Conservation (phyloP, 2,888 invertebrate genomes). For the Drosophila rellima region DNA sequence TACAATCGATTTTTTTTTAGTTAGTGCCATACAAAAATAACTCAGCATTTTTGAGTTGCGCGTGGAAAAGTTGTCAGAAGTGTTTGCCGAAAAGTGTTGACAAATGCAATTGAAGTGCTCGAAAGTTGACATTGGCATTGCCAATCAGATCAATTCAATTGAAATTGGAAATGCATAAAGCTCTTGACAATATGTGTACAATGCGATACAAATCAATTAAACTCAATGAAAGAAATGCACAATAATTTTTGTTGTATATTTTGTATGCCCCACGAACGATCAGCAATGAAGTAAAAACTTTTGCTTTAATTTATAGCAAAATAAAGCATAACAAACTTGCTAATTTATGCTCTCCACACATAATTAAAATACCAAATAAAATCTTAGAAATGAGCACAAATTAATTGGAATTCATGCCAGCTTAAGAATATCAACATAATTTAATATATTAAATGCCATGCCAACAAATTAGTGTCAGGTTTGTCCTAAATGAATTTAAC, state of each 20-base stretch:
- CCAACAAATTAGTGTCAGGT: constrained; percentile 71
- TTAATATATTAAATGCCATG: constrained; percentile 59
- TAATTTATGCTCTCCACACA: constrained; percentile 47
- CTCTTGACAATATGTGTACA: not conserved
- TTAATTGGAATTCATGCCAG: constrained; percentile 42
- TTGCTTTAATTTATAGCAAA: not conserved
- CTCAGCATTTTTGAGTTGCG: constrained; percentile 33
- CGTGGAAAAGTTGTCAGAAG: constrained; percentile 17
- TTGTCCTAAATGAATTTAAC: constrained; percentile 54
- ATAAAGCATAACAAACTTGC: not conserved
- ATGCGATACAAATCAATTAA: constrained; percentile 4
- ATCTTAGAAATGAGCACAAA: constrained; percentile 26
- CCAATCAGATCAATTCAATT: constrained; percentile 16
- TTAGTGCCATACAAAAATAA: constrained; percentile 56
- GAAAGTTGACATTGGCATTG: constrained; percentile 68
- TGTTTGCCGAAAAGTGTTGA: constrained; percentile 24
- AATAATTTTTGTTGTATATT: not conserved
- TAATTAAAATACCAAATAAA: constrained; percentile 32
- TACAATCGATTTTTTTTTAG: constrained; percentile 73
- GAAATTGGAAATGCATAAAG: not conserved
- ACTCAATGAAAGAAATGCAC: constrained; percentile 3
- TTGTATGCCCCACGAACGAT: not conserved
- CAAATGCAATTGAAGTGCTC: constrained; percentile 37
- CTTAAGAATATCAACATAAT: constrained; percentile 51
- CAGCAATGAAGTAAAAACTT: not conserved